phyloP scores from a whole-genome alignment of 1,140 invertebrate species.

The Aphelenchoides avenae region DNA sequence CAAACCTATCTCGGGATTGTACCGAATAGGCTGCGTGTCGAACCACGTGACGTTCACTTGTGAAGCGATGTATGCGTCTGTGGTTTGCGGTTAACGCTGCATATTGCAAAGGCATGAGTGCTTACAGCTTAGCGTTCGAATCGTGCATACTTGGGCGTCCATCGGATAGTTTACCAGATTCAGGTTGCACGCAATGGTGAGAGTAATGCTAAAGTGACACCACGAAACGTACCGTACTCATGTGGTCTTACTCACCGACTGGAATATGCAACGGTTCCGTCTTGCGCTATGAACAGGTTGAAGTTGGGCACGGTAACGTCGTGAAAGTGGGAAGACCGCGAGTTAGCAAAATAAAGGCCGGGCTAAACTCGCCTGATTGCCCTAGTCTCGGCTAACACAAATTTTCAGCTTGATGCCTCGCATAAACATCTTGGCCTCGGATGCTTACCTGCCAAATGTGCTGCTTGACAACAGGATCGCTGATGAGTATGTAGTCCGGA shows the following conservation, averaged over 20 bases:
- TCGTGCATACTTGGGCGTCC: constrained; percentile 51
- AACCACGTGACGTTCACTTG: constrained; percentile 58
- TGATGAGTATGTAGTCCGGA: constrained; percentile 53
- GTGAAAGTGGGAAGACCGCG: too few species aligned
- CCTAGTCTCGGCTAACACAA: too few species aligned
- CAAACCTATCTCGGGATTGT: constrained; percentile 53
- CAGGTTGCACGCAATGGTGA: constrained; percentile 53
- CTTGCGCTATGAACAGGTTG: too few species aligned
- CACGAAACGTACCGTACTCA: too few species aligned
- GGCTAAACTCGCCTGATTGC: too few species aligned
- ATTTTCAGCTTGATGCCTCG: too few species aligned
- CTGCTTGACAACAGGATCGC: constrained; percentile 45
- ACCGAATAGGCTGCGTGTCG: constrained; percentile 40
- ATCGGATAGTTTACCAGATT: constrained; percentile 53
- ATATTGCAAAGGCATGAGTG: not conserved
- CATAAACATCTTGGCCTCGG: too few species aligned
- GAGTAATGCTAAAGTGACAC: constrained; percentile 44
- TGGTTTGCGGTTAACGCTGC: constrained; percentile 9
- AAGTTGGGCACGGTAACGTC: too few species aligned
- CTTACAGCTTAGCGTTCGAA: constrained; percentile 45
- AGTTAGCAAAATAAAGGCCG: too few species aligned
- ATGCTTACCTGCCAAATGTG: too few species aligned
- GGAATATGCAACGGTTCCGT: too few species aligned
- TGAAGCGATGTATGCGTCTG: constrained; percentile 56
- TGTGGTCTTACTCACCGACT: too few species aligned